Conservation (phyloP, 1,140 invertebrate species). For the Danaus melanippus region DNA sequence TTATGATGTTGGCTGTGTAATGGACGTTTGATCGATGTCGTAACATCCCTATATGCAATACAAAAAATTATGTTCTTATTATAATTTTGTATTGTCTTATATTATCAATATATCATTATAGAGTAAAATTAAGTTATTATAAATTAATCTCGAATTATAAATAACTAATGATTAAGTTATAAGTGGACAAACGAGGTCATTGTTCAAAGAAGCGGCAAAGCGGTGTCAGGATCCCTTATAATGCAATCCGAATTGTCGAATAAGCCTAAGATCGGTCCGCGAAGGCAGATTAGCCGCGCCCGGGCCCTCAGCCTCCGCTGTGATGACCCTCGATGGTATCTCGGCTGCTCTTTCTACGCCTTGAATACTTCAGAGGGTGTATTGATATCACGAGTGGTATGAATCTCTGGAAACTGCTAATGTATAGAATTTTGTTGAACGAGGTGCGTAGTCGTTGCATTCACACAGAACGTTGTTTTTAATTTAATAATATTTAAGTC, state of each 20-base stretch:
- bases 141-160: too few relatives aligned
- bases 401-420: slow-evolving; percentile 27
- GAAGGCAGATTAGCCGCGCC: slow-evolving; percentile 46
- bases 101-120: too few relatives aligned
- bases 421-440: slow-evolving; percentile 13
- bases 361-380: slow-evolving; percentile 27
- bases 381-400: slow-evolving; percentile 45
- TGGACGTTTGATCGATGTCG: too few relatives aligned
- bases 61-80: too few relatives aligned
- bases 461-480: too few relatives aligned
- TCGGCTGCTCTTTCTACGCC: slow-evolving; percentile 39
- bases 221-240: slow-evolving; percentile 12
- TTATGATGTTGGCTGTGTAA: too few relatives aligned
- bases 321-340: slow-evolving; percentile 21
- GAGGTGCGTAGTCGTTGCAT: background rate
- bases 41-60: too few relatives aligned
- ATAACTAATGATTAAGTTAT: too few relatives aligned
- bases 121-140: too few relatives aligned
- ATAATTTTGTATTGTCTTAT: too few relatives aligned
- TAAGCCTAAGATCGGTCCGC: slow-evolving; percentile 30
- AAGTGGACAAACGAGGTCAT: too few relatives aligned
- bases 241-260: slow-evolving; percentile 31
- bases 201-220: too few relatives aligned
- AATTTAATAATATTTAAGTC: background rate
- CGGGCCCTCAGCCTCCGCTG: slow-evolving; percentile 21